A percentile compares a stretch with the other conserved stretches of the same genome.
These are phyloP conservation scores for Trematomus loennbergii DNA, from an alignment of 2,113 vertebrate species.

Conservation along the genomic window DNA sequence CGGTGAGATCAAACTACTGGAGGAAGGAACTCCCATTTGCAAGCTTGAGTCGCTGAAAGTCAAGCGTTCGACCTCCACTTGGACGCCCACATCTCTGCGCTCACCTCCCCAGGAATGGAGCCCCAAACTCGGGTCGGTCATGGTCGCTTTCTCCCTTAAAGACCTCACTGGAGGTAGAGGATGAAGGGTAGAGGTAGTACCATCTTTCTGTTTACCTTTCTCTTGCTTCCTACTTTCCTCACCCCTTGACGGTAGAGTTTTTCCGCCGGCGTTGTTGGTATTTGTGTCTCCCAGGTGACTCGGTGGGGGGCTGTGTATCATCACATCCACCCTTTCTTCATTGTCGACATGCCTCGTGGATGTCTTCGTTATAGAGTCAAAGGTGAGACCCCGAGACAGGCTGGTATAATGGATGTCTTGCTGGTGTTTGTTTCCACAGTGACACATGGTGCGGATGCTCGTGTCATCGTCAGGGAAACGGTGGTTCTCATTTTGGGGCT, in stretches of 20 bases:
- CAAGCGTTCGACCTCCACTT: constrained; percentile 84
- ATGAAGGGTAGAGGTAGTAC: neutral
- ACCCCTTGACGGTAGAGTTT: neutral
- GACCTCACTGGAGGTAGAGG: neutral
- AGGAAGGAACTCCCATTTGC: constrained; percentile 8
- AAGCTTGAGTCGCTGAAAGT: constrained; percentile 87
- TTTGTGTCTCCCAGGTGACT: constrained; percentile 37
- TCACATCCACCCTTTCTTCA: constrained; percentile 5
- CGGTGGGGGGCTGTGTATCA: neutral
- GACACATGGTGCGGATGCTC: constrained; percentile 3
- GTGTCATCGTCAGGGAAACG: constrained; percentile 18
- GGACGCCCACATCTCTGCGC: constrained; percentile 86
- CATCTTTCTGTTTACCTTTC: constrained; percentile 10
- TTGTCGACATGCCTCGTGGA: neutral
- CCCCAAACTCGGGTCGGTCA: constrained; percentile 77
- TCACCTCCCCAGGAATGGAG: constrained; percentile 40
- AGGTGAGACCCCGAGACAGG: constrained; percentile 35
- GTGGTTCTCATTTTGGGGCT: constrained; percentile 62
- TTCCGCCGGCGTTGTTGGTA: constrained; percentile 26
- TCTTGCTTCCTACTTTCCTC: constrained; percentile 1
- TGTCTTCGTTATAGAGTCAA: constrained; percentile 34
- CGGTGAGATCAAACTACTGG: neutral
- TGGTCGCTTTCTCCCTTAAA: constrained; percentile 76
- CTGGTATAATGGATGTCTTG: neutral
- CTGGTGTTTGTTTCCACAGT: neutral